Evolutionary conservation across 2,888 invertebrate genomes (phyloP).

Genomic region (Ptychoptera contaminata): DNA sequence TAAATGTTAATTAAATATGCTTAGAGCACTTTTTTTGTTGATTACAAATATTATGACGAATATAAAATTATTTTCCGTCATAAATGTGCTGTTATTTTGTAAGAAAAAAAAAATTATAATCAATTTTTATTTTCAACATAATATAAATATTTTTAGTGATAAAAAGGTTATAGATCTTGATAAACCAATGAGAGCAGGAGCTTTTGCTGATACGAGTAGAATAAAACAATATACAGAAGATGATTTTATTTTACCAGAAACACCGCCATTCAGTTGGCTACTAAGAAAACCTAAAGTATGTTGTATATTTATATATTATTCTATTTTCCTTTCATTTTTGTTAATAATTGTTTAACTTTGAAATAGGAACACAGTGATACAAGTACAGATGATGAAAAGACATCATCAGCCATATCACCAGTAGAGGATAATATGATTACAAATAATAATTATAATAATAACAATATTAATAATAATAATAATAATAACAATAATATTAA

Average conservation of each 20-base stretch:
- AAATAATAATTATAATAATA: not conserved
- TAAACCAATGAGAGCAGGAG: constrained; percentile 59
- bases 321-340: too few relatives aligned
- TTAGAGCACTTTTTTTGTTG: too few relatives aligned
- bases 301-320: constrained; percentile 5
- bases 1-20: too few relatives aligned
- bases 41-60: too few relatives aligned
- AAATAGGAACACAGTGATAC: not conserved
- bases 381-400: constrained; percentile 3
- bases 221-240: constrained; percentile 38
- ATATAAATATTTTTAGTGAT: constrained; percentile 40
- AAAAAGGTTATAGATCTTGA: constrained; percentile 52
- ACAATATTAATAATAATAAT: constrained; percentile 11
- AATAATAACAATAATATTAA: constrained; percentile 14
- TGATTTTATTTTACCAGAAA: constrained; percentile 39
- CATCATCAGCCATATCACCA: constrained; percentile 2
- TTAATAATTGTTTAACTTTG: constrained; percentile 9
- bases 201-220: constrained; percentile 56
- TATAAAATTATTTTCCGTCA: too few relatives aligned
- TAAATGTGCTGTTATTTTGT: not conserved
- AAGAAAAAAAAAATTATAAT: not conserved
- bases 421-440: constrained; percentile 5
- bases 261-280: constrained; percentile 48
- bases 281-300: constrained; percentile 18
- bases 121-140: not conserved